Evolutionary conservation across 2,888 invertebrate species (phyloP).

Genomic region (Linnaemya vulpina): DNA sequence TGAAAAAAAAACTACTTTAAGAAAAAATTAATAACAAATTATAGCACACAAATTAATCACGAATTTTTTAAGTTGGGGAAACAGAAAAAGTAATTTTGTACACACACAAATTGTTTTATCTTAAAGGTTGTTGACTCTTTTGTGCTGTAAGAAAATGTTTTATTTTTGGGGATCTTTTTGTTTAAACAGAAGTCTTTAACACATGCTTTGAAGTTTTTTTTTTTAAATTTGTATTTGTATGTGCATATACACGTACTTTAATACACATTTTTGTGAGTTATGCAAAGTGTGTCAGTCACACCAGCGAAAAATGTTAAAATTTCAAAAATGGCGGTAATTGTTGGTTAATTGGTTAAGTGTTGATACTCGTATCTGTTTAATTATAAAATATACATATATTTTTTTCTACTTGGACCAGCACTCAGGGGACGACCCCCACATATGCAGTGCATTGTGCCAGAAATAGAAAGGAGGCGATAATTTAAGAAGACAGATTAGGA

Average conservation of each 20-base stretch:
- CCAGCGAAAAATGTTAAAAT: background rate
- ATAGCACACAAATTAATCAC: slow-evolving; percentile 30
- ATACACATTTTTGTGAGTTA: background rate
- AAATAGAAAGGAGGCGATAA: no score
- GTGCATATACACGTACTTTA: background rate
- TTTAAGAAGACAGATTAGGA: no score
- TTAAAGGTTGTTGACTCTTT: slow-evolving; percentile 49
- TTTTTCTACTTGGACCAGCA: no score
- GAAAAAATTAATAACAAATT: slow-evolving; percentile 19
- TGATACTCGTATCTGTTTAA: no score
- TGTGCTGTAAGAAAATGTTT: background rate
- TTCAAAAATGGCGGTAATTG: no score
- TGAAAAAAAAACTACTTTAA: slow-evolving; percentile 24
- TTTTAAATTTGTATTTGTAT: background rate
- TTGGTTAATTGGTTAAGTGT: no score
- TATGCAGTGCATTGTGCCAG: no score
- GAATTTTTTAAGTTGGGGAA: slow-evolving; percentile 2
- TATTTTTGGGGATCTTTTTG: background rate
- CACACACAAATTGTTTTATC: background rate
- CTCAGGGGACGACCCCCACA: no score
- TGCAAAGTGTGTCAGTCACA: background rate
- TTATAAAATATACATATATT: no score
- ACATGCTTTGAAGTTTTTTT: background rate
- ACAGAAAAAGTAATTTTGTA: background rate
- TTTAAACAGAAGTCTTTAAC: background rate